Base-by-base conservation (phyloP, 1,140 invertebrate genomes). In the Zaprionus nigranus region DNA sequence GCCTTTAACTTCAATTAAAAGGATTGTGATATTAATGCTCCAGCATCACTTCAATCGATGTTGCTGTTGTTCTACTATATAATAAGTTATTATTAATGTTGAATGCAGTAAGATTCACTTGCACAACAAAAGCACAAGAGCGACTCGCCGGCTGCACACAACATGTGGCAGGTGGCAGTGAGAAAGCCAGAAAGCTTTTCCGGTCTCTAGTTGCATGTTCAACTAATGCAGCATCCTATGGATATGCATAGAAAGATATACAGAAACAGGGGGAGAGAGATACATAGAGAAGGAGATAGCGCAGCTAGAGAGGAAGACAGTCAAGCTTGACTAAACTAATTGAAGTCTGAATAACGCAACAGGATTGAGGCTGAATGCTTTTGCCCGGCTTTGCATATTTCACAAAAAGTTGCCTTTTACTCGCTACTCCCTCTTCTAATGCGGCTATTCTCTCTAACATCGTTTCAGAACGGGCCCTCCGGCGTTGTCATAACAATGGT, bases 41-140 rank as follows among this genome's bases (percentile, higher is more conserved):
- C 9, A 34, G 9, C 30, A 11, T 11, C 9, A 11, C 2, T 49
- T 17, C 20, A 22, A 22, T 51, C 5, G 46, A 22, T 13, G 69
- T 61, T 79, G 49, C 30, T 79, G 61, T 72, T 73, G 60, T 57
- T 79, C 60, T 79, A 66, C 67, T 61, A 60, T 56, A 67, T 58
- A 74, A 68, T 67, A 38, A 43, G 57, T 34, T 38, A 24, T 22
- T 51, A 63, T 63, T 63, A 20, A 34, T 36, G n/a, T 20, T 9
- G 22, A 51, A 34, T 62, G 43, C 59, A 62, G n/a, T 62, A 24
- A 36, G 60, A 51, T 49, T 62, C 20, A 24, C 4, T 22, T 34
- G n/a, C 40, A 46, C 2, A 40, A 40, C 2, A 40, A 28, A 4
- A 46, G 40, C 60, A 15, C 12, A 17, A 43, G 40, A 46, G 40